Evolutionary conservation across 2,888 invertebrate genomes (phyloP), one percentile per base, ranked within the genome.

Genomic region (Pachymerium ferrugineum): DNA sequence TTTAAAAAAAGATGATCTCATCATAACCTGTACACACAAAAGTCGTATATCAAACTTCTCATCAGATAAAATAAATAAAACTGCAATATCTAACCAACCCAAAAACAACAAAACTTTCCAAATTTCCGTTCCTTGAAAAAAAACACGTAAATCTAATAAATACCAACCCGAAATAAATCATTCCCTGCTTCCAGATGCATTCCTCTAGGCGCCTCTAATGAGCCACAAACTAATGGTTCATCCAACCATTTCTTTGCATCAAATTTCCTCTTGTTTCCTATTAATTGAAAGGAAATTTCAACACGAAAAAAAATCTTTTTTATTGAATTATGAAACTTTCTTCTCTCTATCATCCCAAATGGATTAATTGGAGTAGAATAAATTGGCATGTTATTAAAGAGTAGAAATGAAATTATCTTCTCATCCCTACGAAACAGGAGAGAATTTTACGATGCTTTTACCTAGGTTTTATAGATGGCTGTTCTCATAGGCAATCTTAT

Each of bases 161-260:
- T n/a, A n/a, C n/a, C n/a, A n/a, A n/a, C n/a, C n/a, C 47, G 47
- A 47, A 47, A 47, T 47, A 47, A 12, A 47, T 47, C 47, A n/a
- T 47, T n/a, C n/a, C n/a, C 1, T 0, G 1, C n/a, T 1, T 47
- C n/a, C 19, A n/a, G 3, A n/a, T 2, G 47, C 47, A 47, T 47
- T 47, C 47, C 47, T 47, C n/a, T 19, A 3, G 47, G 8, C 19
- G 5, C 47, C 8, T 6, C 10, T 47, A 47, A 47, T n/a, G 47
- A 47, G n/a, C 47, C 47, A 3, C 47, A 47, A n/a, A 47, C 1
- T 47, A 47, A 47, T 47, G 47, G 19, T n/a, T 6, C 42, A 14
- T 12, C 42, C 42, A 42, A 12, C 42, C n/a, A n/a, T n/a, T n/a
- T n/a, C n/a, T n/a, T n/a, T n/a, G n/a, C n/a, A n/a, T n/a, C n/a